Percentiles rank a stretch among this genome's conserved stretches.
Evolutionary conservation across 2,888 invertebrate genomes (phyloP).

Genomic region (Allophyes oxyacanthae): DNA sequence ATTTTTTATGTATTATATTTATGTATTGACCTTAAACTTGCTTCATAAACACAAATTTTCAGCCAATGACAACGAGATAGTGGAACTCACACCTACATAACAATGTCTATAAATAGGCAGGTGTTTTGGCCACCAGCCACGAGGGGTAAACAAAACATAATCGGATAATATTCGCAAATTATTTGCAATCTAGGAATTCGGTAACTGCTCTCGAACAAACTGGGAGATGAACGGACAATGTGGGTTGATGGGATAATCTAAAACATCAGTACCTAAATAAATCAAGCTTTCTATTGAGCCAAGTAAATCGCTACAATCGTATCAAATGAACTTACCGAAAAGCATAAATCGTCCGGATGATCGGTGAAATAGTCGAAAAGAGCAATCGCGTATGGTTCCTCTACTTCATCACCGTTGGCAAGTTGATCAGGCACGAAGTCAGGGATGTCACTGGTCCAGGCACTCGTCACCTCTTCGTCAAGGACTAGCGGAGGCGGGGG

Average conservation of each 20-base stretch:
- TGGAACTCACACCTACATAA: constrained; percentile 59
- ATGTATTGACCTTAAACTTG: constrained; percentile 62
- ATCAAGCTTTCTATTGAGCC: constrained; percentile 3
- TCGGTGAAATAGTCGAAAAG: constrained; percentile 93
- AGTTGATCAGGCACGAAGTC: constrained; percentile 47
- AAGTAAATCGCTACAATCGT: not conserved
- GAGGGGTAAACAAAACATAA: constrained; percentile 60
- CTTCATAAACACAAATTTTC: constrained; percentile 34
- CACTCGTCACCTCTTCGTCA: constrained; percentile 73
- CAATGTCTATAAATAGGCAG: constrained; percentile 66
- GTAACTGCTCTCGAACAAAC: not conserved
- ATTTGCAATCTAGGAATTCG: constrained; percentile 13
- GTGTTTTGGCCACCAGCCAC: constrained; percentile 73
- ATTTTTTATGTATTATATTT: no score
- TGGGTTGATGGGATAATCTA: not conserved
- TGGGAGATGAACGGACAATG: constrained; percentile 3
- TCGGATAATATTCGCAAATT: constrained; percentile 45
- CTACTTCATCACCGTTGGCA: constrained; percentile 60
- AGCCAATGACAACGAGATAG: constrained; percentile 42
- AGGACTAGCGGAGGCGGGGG: constrained; percentile 91
- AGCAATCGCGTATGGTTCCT: constrained; percentile 93
- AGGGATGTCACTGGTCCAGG: constrained; percentile 65
- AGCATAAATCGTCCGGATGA: constrained; percentile 93
- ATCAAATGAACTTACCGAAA: constrained; percentile 90
- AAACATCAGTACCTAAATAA: constrained; percentile 8